Base-by-base conservation (phyloP, 2,888 invertebrate genomes). In the Nematopogon swammerdamellus region DNA sequence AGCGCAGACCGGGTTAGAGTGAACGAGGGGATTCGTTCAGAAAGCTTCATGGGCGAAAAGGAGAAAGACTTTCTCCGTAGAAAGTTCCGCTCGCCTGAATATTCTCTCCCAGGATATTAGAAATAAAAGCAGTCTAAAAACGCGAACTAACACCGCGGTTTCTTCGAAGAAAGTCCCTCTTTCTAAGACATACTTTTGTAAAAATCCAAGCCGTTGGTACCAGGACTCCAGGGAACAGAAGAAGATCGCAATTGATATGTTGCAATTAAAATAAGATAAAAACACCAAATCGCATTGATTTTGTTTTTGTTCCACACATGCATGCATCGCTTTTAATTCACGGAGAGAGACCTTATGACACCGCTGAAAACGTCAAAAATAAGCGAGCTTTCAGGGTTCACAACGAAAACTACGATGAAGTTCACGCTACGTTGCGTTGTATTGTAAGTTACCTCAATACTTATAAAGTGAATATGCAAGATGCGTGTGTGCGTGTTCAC, bases 141-240 rank as follows among this genome's bases (percentile, higher is more conserved):
- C 18, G 3, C 16, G 49, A 8, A 16, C 14, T 4, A 5, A 3
- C 19, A 46, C 19, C 17, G 6, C 18, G 36, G 4, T n/a, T 29
- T 18, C 5, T 36, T 36, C 36, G 3, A 14, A 36, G 36, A 14
- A 4, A 8, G 4, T 25, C 36, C 42, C 14, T 25, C 44, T 47
- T 55, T 52, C 54, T 58, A 54, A 59, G 58, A 58, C 54, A 53
- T 59, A 58, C 63, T 60, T 67, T 65, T 66, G 60, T 61, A 65
- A 68, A 69, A 68, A 65, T 62, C 59, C 59, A 61, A 60, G 60
- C 62, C 63, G 61, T 60, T 58, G 52, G 51, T 57, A 72, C 68
- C 59, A 68, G 68, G 70, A 57, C 17, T 19, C 6, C 56, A 71
- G 64, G 53, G 59, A 18, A 36, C 2, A 16, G n/a, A 14, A 36